Evolutionary conservation across 2,888 invertebrate genomes (phyloP).

Genomic region (Phragmatobia fuliginosa): DNA sequence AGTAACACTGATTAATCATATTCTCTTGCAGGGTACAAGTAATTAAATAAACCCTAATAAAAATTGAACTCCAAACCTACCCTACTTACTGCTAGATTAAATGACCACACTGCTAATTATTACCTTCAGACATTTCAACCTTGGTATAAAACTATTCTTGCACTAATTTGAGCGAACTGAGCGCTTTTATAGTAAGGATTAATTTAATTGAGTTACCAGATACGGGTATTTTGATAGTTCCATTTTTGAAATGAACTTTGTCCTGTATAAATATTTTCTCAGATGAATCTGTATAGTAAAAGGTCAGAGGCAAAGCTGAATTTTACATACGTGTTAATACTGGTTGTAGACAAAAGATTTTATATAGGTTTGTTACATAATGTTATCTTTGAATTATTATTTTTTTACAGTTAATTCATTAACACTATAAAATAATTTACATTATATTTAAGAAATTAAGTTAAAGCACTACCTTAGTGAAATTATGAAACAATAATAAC

Average conservation of each 20-base stretch:
- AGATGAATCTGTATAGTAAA: slow-evolving; percentile 23
- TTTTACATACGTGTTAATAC: background rate
- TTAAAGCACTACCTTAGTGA: too few relatives aligned
- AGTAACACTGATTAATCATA: background rate
- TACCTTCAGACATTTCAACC: background rate
- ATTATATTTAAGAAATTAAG: too few relatives aligned
- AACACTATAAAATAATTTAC: background rate
- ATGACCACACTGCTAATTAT: background rate
- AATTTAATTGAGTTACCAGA: slow-evolving; percentile 6
- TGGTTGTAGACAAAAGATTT: background rate
- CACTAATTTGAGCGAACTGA: background rate
- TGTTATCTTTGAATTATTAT: background rate
- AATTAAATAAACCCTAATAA: background rate
- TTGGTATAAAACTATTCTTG: background rate
- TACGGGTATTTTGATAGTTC: slow-evolving; percentile 11
- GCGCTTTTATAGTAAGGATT: slow-evolving; percentile 1
- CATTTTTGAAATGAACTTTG: slow-evolving; percentile 25
- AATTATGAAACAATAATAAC: too few relatives aligned
- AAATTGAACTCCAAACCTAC: background rate
- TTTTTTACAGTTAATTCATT: background rate
- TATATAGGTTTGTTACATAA: background rate
- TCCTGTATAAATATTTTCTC: slow-evolving; percentile 33
- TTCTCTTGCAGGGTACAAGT: background rate
- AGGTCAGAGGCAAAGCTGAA: slow-evolving; percentile 11
- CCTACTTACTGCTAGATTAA: background rate